Conservation (phyloP, 2,113 vertebrate genomes). For the Neopipo cinnamomea region DNA sequence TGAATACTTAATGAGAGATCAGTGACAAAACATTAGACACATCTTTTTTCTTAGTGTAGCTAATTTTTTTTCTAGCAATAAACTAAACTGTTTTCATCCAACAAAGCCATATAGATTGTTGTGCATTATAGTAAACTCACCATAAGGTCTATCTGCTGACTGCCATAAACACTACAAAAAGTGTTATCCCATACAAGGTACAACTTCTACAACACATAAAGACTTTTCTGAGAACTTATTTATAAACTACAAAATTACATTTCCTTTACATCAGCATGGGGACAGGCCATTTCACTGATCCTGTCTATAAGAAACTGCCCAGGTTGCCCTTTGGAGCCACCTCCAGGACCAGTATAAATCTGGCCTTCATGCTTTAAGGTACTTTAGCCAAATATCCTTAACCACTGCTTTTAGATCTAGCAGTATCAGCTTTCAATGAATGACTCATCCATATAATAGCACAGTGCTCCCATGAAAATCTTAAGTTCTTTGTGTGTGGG, state of each 20-base stretch:
- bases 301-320: neutral
- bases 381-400: neutral
- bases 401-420: neutral
- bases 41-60: neutral
- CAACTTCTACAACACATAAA: fast-evolving
- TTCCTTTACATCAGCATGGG: neutral
- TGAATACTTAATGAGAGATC: neutral
- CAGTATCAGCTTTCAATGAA: neutral
- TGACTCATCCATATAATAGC: neutral
- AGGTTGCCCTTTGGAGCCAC: neutral
- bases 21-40: neutral
- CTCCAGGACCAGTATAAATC: neutral
- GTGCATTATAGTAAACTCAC: neutral
- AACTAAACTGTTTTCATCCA: neutral
- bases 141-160: neutral
- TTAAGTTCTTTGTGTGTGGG: fast-evolving
- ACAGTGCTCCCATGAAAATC: neutral
- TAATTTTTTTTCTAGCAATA: neutral
- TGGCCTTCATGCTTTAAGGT: neutral
- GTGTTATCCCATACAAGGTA: neutral
- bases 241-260: neutral
- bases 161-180: neutral
- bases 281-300: neutral
- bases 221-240: neutral
- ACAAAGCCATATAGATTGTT: neutral